phyloP scores from a whole-genome alignment of 2,888 invertebrate genomes.

The Petrolisthes cinctipes region DNA sequence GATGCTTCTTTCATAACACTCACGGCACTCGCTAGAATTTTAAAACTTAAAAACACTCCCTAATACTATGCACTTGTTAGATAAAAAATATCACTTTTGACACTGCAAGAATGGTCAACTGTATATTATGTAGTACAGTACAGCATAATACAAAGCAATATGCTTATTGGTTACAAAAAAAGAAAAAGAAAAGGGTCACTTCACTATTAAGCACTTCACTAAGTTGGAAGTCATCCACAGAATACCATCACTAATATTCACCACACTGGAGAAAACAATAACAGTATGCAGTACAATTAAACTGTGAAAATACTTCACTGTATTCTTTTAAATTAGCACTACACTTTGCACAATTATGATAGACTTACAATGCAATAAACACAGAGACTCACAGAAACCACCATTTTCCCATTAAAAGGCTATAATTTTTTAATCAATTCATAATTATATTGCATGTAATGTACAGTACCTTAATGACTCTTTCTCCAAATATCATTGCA shows the following conservation, averaged over 20 bases:
- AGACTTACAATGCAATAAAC: background rate
- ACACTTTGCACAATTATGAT: constrained; percentile 29
- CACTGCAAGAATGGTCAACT: constrained; percentile 38
- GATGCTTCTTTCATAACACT: constrained; percentile 62
- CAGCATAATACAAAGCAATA: constrained; percentile 29
- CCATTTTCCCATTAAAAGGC: background rate
- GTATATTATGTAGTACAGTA: constrained; percentile 36
- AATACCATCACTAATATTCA: constrained; percentile 51
- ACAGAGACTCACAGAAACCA: constrained; percentile 3
- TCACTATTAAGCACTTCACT: constrained; percentile 52
- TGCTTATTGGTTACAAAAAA: constrained; percentile 52
- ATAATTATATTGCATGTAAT: background rate
- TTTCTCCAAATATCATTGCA: constrained; percentile 1
- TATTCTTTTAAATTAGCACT: constrained; percentile 40
- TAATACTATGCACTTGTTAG: constrained; percentile 32
- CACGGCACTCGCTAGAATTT: constrained; percentile 39
- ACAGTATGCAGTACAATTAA: constrained; percentile 52
- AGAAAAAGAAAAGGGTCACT: constrained; percentile 34
- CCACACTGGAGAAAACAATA: constrained; percentile 48
- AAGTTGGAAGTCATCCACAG: background rate
- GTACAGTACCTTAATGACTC: constrained; percentile 7
- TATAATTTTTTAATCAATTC: constrained; percentile 7
- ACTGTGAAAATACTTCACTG: constrained; percentile 40
- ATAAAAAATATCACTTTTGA: constrained; percentile 28
- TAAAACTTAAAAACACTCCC: constrained; percentile 34